phyloP scores from a whole-genome alignment of 2,113 vertebrate genomes.

The Ceyx cyanopectus region DNA sequence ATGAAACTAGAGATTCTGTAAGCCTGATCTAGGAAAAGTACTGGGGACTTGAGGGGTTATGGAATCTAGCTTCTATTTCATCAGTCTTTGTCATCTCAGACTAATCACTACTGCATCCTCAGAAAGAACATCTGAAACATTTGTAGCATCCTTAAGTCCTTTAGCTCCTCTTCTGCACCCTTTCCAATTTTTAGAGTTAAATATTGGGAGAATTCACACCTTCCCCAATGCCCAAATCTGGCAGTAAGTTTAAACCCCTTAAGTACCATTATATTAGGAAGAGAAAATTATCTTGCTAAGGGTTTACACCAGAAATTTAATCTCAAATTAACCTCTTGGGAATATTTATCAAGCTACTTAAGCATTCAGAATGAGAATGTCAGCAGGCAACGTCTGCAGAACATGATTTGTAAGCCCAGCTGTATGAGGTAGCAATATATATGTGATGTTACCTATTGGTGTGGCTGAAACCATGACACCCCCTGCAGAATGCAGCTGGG shows the following conservation, averaged over 20 bases:
- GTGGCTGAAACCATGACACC: not conserved
- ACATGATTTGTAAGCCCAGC: not conserved
- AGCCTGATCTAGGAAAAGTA: not conserved
- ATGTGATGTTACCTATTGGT: not conserved
- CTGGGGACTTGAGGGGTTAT: not conserved
- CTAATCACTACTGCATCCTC: not conserved
- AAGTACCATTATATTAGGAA: not conserved
- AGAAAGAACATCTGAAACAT: not conserved
- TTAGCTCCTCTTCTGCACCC: not conserved
- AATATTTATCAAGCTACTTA: not conserved
- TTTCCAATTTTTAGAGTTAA: not conserved
- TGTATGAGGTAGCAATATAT: not conserved
- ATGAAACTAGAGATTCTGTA: conserved; percentile 4
- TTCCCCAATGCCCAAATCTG: not conserved
- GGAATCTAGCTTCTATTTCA: not conserved
- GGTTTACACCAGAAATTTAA: not conserved
- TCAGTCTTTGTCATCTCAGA: not conserved
- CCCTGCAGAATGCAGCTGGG: not conserved
- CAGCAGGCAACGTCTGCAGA: not conserved
- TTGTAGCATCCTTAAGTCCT: not conserved
- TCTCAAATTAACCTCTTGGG: not conserved
- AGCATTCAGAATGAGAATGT: not conserved
- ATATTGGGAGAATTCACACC: not conserved
- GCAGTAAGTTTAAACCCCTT: not conserved
- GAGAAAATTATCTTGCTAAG: not conserved